Percentiles rank a stretch among this genome's conserved stretches.
Conservation (phyloP, 2,888 invertebrate species). For the Eustalomyia histrio region DNA sequence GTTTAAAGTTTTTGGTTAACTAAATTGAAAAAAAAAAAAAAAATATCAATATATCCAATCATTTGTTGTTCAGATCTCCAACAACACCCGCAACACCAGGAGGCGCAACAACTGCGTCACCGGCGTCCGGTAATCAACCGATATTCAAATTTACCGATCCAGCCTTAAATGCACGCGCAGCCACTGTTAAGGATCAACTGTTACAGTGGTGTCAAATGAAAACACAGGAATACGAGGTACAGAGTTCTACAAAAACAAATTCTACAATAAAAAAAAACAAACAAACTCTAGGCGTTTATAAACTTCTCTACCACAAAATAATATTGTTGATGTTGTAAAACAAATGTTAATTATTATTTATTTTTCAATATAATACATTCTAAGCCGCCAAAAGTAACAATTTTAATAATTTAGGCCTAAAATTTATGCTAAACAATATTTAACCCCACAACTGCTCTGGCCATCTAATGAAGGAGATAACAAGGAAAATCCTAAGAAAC, state of each 20-base stretch:
- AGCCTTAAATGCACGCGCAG: slow-evolving; percentile 93
- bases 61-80: slow-evolving; percentile 84
- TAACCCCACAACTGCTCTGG: not conserved
- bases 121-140: slow-evolving; percentile 82
- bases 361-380: not conserved
- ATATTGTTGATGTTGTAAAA: slow-evolving; percentile 47
- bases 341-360: slow-evolving; percentile 54
- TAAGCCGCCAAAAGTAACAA: not conserved
- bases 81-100: slow-evolving; percentile 85
- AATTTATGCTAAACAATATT: slow-evolving; percentile 2
- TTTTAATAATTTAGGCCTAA: not conserved
- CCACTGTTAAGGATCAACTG: slow-evolving; percentile 97
- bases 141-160: slow-evolving; percentile 95
- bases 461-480: not conserved
- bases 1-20: slow-evolving; percentile 16
- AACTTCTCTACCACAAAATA: slow-evolving; percentile 61
- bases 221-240: slow-evolving; percentile 98
- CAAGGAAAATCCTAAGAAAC: slow-evolving; percentile 13
- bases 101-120: slow-evolving; percentile 75
- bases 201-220: slow-evolving; percentile 98
- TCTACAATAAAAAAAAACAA: slow-evolving; percentile 49
- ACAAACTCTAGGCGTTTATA: slow-evolving; percentile 47
- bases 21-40: slow-evolving; percentile 33
- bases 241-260: slow-evolving; percentile 52
- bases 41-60: slow-evolving; percentile 52